Evolutionary conservation across 2,888 invertebrate species (phyloP), one percentile per base, ranked within the genome.

Genomic region (Eupithecia vulgata): DNA sequence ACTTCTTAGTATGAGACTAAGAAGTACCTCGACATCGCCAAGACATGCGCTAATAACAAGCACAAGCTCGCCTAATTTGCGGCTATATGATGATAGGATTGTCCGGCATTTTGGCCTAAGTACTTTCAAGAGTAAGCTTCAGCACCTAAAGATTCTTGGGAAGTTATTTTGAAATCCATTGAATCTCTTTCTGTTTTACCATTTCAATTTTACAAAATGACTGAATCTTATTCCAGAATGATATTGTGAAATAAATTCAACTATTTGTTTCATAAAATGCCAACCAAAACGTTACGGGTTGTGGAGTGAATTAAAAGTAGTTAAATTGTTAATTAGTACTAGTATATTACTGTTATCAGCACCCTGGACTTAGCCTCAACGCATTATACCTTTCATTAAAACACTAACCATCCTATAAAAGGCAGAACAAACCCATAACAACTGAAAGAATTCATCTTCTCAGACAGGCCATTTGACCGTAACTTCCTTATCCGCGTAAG

Each of bases 401-500:
- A 21, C 25, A 25, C 57, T 57, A 5, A 0, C 25, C 25, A 13
- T 57, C 5, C 25, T 5, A 25, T 25, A 13, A 57, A 25, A 57
- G 25, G 25, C 5, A 5, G 25, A 13, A 57, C 12, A 52, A 57
- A 25, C 57, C 57, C 5, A 4, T 17, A 45, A 13, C 57, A 57
- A 25, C 25, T 57, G 25, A 57, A 57, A 57, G 25, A 57, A 25
- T 57, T 25, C 13, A 1, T 57, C 57, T 57, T 25, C 57, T 57
- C 57, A 57, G 57, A 57, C 57, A 57, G 57, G 57, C 57, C 25
- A 57, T 48, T 64, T 35, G 21, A n/a, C 68, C 52, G 57, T 57
- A 69, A 59, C 69, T 35, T 61, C 52, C 61, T 69, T 59, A 57
- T 48, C 68, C 34, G 40, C 21, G 57, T 57, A 57, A 67, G 45